A percentile compares a stretch with the other conserved stretches of the same genome.
phyloP scores from a whole-genome alignment of 2,113 vertebrate genomes.

The Malurus melanocephalus region DNA sequence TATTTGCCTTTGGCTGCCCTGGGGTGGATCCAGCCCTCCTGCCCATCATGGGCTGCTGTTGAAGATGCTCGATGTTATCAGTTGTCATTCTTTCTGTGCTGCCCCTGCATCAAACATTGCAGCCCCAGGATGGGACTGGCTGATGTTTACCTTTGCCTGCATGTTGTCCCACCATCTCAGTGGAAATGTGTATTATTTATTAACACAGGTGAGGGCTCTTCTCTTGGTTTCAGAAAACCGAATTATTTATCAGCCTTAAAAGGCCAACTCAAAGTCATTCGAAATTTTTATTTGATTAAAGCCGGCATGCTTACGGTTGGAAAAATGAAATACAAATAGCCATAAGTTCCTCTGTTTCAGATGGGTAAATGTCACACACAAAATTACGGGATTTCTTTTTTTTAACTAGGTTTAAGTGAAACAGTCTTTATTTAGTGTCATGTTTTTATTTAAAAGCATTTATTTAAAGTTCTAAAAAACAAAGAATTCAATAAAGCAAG shows the following conservation, averaged over 20 bases:
- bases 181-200: background rate
- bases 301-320: background rate
- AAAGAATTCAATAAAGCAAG: conserved; percentile 62
- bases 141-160: background rate
- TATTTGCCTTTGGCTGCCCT: background rate
- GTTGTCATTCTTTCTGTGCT: background rate
- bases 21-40: background rate
- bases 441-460: conserved; percentile 71
- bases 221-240: background rate
- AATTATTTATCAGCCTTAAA: conserved; percentile 20
- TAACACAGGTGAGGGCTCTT: background rate
- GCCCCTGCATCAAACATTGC: background rate
- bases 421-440: conserved; percentile 60
- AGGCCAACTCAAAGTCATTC: background rate
- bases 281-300: conserved; percentile 22
- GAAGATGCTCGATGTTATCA: background rate
- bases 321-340: conserved; percentile 14
- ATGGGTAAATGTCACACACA: background rate
- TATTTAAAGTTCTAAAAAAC: conserved; percentile 73
- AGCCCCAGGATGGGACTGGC: background rate
- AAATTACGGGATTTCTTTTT: background rate
- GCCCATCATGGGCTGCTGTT: background rate
- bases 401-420: conserved; percentile 37
- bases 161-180: background rate
- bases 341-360: background rate